Base-by-base conservation (phyloP, 2,797 vertebrate genomes). In the Caiman crocodilus region DNA sequence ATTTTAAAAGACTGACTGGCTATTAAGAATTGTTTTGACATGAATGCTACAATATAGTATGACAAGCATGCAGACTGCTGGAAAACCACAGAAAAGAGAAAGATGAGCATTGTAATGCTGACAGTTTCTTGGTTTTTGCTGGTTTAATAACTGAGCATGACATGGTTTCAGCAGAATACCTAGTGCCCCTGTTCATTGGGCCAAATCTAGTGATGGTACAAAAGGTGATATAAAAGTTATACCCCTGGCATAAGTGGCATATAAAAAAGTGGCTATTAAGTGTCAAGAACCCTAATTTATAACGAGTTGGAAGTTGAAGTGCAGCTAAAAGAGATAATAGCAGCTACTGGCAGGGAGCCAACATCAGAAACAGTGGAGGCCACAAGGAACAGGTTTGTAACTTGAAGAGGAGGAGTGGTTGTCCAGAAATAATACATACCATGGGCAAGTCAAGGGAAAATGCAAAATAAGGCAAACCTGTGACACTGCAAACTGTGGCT, bases 251-350 rank as follows among this genome's bases (percentile, higher is more conserved):
- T 76, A 93, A 94, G 79, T 76, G 3, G 83, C 21, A 84, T 93
- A 50, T 74, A 91, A 86, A 81, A 78, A 73, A 78, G 10, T 84
- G 10, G 85, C 1, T 3, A 67, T 63, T 81, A 88, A 79, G 7
- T 75, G 30, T 79, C 80, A 94, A 88, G 85, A 50, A 50, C 71
- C 90, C 50, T n/a, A 67, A 88, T 92, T 94, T 92, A 92, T 79
- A 85, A 61, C 84, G 63, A 28, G 32, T 82, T 81, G 75, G 78
- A 87, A 91, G 82, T 67, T 61, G 55, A 63, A 92, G 57, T 2
- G 4, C 55, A 92, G 60, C 77, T 91, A 84, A 75, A 81, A 88
- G 88, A 77, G 32, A 78, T 83, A 92, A 87, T 76, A 85, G 83
- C 30, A 12, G 5, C 30, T n/a, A 65, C 30, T 81, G 69, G 67